Evolutionary conservation across 2,888 invertebrate species (phyloP), one percentile per base, ranked within the genome.

Genomic region (Tenthredo mesomela): DNA sequence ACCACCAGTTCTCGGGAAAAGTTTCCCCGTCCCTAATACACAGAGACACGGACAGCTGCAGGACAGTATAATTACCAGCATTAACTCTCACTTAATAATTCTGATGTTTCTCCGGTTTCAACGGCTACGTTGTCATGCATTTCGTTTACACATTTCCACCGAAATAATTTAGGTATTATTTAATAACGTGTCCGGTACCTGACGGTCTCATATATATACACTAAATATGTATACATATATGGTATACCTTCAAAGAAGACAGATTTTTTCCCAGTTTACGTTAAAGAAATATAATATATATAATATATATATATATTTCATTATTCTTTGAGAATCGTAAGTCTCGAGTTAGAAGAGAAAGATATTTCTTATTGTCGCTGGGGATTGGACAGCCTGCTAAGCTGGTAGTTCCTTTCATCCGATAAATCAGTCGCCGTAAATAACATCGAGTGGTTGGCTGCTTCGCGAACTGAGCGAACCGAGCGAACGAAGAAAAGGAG

Each of bases 391-490:
- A 82, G 87, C 87, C 86, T 87, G 88, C 90, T 91, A 89, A 90
- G 89, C 90, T 89, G 90, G 89, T 90, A 90, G 89, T 90, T 91
- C 89, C 91, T 82, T 82, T 91, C 89, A 88, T 90, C 90, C 91
- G 91, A 92, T 92, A 92, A 92, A 92, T 92, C 92, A 92, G 90
- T 88, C 88, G 89, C 89, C 92, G 90, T 92, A 92, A 92, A 92
- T 92, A 92, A 92, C 91, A 91, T 91, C 89, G 91, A 90, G 91
- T 89, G 90, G 86, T 86, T 88, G 87, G 86, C 87, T 89, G 88
- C 89, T 89, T 88, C 87, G 86, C 87, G 84, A 85, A 86, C 84
- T 85, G 77, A 82, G 87, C 80, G 87, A 88, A 86, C 87, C 87
- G 87, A 87, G 87, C 89, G 88, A 89, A 88, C 88, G 89, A 89